These are phyloP conservation scores for Pachycephus smyrnensis DNA, from an alignment of 2,888 invertebrate genomes.

Conservation along the genomic window DNA sequence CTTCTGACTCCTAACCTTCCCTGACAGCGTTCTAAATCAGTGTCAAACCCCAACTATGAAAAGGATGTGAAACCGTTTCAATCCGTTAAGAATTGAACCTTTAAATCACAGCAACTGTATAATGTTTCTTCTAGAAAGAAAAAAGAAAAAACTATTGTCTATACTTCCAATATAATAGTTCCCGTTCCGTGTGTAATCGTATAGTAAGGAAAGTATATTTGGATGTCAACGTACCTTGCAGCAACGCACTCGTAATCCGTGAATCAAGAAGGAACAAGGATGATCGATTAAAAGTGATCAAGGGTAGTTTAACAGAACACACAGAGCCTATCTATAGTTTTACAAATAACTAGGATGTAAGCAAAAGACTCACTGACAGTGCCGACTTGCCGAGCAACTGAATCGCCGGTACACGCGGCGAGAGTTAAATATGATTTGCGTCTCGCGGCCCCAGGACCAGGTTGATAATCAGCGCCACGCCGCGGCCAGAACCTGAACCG, in stretches of 20 bases:
- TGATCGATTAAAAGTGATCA: not conserved
- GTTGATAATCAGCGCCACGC: slow-evolving; percentile 3
- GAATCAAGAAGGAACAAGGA: not conserved
- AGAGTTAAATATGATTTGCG: slow-evolving; percentile 41
- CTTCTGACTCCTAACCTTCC: not conserved
- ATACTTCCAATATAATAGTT: not conserved
- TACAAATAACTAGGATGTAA: not conserved
- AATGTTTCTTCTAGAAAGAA: not conserved
- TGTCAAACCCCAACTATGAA: not conserved
- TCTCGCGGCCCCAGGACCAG: slow-evolving; percentile 11
- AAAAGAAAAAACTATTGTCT: not conserved
- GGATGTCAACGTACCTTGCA: not conserved
- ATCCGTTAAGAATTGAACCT: not conserved
- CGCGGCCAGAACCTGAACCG: not conserved
- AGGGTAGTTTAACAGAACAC: not conserved
- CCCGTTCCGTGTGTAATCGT: not conserved
- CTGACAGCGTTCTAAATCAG: not conserved
- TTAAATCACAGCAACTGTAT: not conserved
- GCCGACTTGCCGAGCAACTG: not conserved
- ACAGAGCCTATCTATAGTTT: not conserved
- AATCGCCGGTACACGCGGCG: slow-evolving; percentile 36
- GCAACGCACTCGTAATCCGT: not conserved
- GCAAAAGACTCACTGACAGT: not conserved
- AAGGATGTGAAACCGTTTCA: not conserved
- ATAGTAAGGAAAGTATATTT: not conserved